Percentiles rank a stretch among this genome's conserved stretches.
These are phyloP conservation scores for Danionella dracula DNA, from an alignment of 2,797 vertebrate species.

Conservation along the genomic window DNA sequence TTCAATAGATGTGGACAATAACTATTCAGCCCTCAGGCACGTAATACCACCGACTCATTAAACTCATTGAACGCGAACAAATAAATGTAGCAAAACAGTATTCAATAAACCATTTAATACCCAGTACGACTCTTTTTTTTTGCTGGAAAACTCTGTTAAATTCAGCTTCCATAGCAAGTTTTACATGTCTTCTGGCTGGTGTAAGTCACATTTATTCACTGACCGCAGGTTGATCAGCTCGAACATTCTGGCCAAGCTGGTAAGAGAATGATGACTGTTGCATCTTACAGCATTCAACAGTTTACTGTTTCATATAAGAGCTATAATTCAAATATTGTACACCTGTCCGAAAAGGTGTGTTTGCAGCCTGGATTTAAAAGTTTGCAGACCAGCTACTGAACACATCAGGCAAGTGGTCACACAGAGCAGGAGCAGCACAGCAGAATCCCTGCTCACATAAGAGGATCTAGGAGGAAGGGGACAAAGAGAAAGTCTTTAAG, in stretches of 20 bases:
- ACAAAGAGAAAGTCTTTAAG: no score
- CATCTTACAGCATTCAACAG: no score
- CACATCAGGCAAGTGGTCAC: no score
- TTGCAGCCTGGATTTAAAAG: no score
- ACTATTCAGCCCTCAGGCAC: slow-evolving; percentile 18
- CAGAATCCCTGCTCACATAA: no score
- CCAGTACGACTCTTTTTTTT: slow-evolving; percentile 10
- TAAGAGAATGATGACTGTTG: background rate
- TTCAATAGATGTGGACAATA: slow-evolving; percentile 30
- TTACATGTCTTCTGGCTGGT: background rate
- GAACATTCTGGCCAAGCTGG: background rate
- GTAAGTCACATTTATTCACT: background rate
- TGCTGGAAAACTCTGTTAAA: background rate
- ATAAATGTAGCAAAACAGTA: slow-evolving; percentile 26
- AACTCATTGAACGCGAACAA: slow-evolving; percentile 32
- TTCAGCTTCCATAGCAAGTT: background rate
- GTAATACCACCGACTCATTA: slow-evolving; percentile 35
- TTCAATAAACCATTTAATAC: slow-evolving; percentile 41
- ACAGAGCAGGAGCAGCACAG: no score
- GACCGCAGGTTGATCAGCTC: background rate
- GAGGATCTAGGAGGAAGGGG: no score
- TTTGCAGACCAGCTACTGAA: no score
- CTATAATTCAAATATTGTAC: no score
- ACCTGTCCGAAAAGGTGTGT: no score
- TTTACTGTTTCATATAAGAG: no score